These are phyloP conservation scores for Tetranychus urticae DNA, from an alignment of 1,140 invertebrate species.

Conservation along the genomic window DNA sequence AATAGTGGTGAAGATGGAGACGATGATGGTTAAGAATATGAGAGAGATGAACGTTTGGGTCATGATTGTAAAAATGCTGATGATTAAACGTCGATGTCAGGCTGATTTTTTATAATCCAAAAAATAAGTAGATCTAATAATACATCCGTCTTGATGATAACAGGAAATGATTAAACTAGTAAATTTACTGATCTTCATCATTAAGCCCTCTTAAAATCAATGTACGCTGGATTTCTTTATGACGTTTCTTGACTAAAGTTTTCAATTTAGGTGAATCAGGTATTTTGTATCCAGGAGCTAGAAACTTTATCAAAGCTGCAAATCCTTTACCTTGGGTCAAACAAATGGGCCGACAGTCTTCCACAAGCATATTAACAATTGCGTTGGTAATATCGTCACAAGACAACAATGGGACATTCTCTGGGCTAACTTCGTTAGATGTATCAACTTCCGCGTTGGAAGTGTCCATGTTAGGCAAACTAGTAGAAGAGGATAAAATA, in stretches of 20 bases:
- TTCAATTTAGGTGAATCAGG: conserved; percentile 7
- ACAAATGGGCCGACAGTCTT: conserved; percentile 8
- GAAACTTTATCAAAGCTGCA: conserved; percentile 1
- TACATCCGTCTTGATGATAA: too few relatives aligned
- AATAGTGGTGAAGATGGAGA: too few relatives aligned
- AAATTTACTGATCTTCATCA: background rate
- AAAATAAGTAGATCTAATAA: too few relatives aligned
- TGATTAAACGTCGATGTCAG: too few relatives aligned
- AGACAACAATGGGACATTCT: background rate
- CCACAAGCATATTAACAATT: conserved; percentile 9
- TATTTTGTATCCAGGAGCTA: conserved; percentile 6
- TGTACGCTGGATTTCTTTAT: conserved; percentile 1
- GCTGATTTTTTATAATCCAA: too few relatives aligned
- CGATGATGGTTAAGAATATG: too few relatives aligned
- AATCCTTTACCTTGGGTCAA: conserved; percentile 7
- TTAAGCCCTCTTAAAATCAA: background rate
- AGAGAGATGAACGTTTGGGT: too few relatives aligned
- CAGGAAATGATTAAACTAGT: too few relatives aligned
- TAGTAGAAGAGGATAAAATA: background rate
- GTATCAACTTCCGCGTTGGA: background rate
- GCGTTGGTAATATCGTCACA: conserved; percentile 7
- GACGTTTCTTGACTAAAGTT: background rate
- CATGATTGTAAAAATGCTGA: too few relatives aligned
- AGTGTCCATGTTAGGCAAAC: background rate
- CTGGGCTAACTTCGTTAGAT: background rate